These are phyloP conservation scores for Lampris megalopsis DNA, from an alignment of 2,113 vertebrate genomes.

Conservation along the genomic window DNA sequence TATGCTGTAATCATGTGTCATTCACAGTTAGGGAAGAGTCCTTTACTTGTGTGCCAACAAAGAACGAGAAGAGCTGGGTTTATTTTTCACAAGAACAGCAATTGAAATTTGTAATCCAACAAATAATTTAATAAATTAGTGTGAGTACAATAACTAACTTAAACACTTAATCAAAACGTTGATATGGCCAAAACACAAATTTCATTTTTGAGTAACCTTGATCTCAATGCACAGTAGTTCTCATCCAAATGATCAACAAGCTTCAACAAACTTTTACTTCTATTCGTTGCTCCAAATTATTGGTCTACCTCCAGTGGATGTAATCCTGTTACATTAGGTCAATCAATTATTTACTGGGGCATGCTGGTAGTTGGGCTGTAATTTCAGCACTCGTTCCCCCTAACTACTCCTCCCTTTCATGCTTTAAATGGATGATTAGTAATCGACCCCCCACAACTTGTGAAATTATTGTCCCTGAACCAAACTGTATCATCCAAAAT, in stretches of 20 bases:
- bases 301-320: constrained; percentile 55
- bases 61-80: too few relatives aligned
- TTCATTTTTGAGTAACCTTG: too few relatives aligned
- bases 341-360: constrained; percentile 84
- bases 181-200: too few relatives aligned
- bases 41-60: too few relatives aligned
- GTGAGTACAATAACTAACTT: too few relatives aligned
- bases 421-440: constrained; percentile 33
- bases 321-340: constrained; percentile 80
- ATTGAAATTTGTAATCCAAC: too few relatives aligned
- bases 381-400: constrained; percentile 73
- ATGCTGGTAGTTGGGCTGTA: constrained; percentile 72
- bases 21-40: too few relatives aligned
- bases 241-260: constrained; percentile 14
- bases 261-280: constrained; percentile 27
- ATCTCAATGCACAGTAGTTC: neutral
- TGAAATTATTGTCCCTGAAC: neutral
- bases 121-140: too few relatives aligned
- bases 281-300: constrained; percentile 38
- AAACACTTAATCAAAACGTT: too few relatives aligned
- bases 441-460: neutral
- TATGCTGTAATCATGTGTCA: too few relatives aligned
- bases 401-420: constrained; percentile 19
- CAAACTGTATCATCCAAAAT: neutral
- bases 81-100: too few relatives aligned